Evolutionary conservation across 2,113 vertebrate species (phyloP).

Genomic region (Helogale parvula): DNA sequence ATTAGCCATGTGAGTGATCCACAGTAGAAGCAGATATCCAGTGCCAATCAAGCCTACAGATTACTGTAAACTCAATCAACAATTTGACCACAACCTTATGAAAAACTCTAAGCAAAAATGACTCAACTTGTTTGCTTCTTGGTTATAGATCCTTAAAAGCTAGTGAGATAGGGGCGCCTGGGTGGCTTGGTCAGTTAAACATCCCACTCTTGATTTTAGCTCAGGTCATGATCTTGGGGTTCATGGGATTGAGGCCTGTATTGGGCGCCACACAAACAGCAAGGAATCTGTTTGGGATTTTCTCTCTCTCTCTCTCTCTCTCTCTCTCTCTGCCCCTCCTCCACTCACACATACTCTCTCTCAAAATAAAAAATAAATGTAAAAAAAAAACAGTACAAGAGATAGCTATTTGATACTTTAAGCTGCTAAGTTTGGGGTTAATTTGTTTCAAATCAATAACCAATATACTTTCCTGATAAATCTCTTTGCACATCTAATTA

Average conservation of each 20-base stretch:
- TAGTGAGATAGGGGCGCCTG: neutral
- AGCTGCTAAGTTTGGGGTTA: neutral
- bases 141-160: neutral
- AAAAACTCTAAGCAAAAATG: neutral
- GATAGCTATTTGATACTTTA: neutral
- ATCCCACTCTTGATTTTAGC: no score
- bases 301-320: no score
- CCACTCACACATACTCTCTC: no score
- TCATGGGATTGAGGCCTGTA: no score
- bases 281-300: no score
- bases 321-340: no score
- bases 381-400: no score
- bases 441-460: neutral
- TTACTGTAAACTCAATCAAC: neutral
- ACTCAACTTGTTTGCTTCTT: neutral
- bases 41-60: neutral
- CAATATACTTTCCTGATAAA: neutral
- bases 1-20: neutral
- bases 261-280: no score
- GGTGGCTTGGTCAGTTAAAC: no score
- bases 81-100: neutral
- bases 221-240: no score
- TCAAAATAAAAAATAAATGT: no score
- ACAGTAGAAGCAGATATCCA: neutral
- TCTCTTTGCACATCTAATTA: neutral